A percentile compares a stretch with the other conserved stretches of the same genome.
Evolutionary conservation across 2,888 invertebrate genomes (phyloP).

Genomic region (Drosophila monieri): DNA sequence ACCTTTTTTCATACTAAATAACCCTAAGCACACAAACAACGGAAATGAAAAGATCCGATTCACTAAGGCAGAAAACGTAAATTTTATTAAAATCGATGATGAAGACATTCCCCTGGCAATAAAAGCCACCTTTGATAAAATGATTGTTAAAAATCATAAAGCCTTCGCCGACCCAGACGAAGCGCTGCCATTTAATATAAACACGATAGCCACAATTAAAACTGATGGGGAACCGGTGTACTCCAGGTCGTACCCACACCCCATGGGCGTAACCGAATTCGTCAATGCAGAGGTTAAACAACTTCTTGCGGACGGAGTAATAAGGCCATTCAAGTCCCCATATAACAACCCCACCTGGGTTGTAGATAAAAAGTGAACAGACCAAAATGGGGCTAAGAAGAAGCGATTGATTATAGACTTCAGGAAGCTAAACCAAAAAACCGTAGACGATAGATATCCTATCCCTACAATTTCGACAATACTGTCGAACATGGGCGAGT

Average conservation of each 20-base stretch:
- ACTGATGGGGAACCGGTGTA: slow-evolving; percentile 4
- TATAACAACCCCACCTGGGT: slow-evolving; percentile 5
- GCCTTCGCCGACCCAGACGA: background rate
- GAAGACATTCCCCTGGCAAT: background rate
- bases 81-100: background rate
- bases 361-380: slow-evolving; percentile 1
- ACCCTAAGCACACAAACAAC: background rate
- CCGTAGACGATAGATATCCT: too few species aligned
- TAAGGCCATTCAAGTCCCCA: slow-evolving; percentile 3
- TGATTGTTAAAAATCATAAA: background rate
- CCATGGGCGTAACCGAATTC: slow-evolving; percentile 1
- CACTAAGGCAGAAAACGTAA: background rate
- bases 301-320: slow-evolving; percentile 1
- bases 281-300: slow-evolving; percentile 5
- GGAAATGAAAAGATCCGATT: too few species aligned
- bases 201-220: background rate
- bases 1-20: too few species aligned
- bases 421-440: too few species aligned
- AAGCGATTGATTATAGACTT: background rate
- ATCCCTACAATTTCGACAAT: too few species aligned
- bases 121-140: background rate
- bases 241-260: background rate
- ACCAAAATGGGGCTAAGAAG: slow-evolving; percentile 4
- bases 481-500: too few species aligned
- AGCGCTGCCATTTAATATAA: background rate